Evolutionary conservation across 2,797 vertebrate species (phyloP), one percentile per base, ranked within the genome.

Genomic region (Leucoraja ocellata): DNA sequence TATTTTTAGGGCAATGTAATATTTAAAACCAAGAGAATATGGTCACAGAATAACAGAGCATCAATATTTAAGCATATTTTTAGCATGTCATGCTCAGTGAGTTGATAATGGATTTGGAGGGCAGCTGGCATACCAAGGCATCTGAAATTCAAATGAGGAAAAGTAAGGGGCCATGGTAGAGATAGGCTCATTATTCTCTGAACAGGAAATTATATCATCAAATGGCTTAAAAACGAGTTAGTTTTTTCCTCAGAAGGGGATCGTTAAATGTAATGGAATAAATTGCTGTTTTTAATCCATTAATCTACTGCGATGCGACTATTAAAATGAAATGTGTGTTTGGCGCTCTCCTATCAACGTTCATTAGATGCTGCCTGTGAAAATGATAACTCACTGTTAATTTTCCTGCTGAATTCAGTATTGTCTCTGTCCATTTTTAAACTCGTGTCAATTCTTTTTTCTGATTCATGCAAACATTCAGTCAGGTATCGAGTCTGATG

Each of bases 1-100:
- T 74, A 91, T 91, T 91, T 91, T 91, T 74, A 91, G 36, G 25
- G 65, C 32, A 91, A 91, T 91, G 88, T 25, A 91, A 74, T 46
- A 91, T 74, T 71, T 91, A 73, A 39, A 54, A 73, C 36, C 13
- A 11, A 25, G 39, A 91, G 23, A 46, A 32, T 36, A 73, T 46
- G 63, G 88, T 73, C 6, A 21, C 88, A 74, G 73, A 74, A 73
- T 91, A 91, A 28, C 88, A 91, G 32, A 73, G 36, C 68, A 91
- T 91, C 65, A 91, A 91, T 91, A 91, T 91, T 91, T 91, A 39
- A 73, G 4, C 4, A 46, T 73, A 73, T 73, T 91, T 84, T 91
- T 91, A 73, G 36, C 65, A 14, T 73, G 16, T 23, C 36, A 25
- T 73, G 88, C 23, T 74, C 36, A 73, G 36, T 71, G 68, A 73